Base-by-base conservation (phyloP, 23 tunicate species). In the Ciona savignyi region DNA sequence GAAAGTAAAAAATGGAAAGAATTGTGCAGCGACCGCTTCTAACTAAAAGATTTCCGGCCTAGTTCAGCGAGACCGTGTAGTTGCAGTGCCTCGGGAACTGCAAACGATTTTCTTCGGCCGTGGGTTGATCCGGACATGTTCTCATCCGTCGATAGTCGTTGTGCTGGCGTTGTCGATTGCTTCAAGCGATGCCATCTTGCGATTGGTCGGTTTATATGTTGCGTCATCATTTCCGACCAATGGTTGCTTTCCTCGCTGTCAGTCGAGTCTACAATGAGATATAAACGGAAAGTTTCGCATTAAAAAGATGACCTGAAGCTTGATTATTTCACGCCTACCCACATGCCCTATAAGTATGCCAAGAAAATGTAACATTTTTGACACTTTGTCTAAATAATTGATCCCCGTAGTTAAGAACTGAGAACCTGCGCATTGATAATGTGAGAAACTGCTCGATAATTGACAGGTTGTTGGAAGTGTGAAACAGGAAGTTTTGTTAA, bases 181-280 rank as follows among this genome's bases (percentile, higher is more conserved):
- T 77, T 77, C 51, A 83, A 74, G 27, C 68, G n/a, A 33, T 83
- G 87, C 87, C 87, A 83, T 30, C 87, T 69, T 61, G 87, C 87
- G 29, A 83, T 32, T 31, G 87, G 87, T 34, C 60, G 67, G 60
- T 76, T 83, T 32, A 74, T 24, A 27, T 33, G 34, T 61, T 83
- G 77, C 9, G 74, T 30, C 25, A 74, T 29, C 79, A 83, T 62
- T 62, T 83, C 87, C 26, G 23, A 65, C 81, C 80, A 83, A 34
- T 83, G 87, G 30, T 62, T 27, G 23, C 64, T 30, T 68, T 70
- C 81, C 28, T 76, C 87, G 2, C 32, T 51, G 74, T 65, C 74
- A n/a, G 30, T 30, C 32, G 63, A 35, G 2, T 15, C 81, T 78
- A 67, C 4, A 29, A 62, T n/a, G n/a, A n/a, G n/a, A n/a, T n/a